Base-by-base conservation (phyloP, 30 jellyfish, hydroid and myxozoan genomes). In the Clytia hemisphaerica region DNA sequence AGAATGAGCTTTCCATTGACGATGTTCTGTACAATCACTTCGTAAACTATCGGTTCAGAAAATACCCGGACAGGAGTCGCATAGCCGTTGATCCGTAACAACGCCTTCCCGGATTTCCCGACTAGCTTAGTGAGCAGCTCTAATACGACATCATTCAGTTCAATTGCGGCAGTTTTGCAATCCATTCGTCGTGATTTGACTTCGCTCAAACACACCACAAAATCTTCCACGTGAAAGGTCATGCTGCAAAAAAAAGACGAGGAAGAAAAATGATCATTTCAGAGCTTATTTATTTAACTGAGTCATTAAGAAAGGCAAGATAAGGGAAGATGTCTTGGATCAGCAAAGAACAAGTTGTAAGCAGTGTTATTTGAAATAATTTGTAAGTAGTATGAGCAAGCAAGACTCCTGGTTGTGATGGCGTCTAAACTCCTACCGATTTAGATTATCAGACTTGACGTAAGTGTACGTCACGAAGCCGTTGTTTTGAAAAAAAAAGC, bases 71-170 rank as follows among this genome's bases (percentile, higher is more conserved):
- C 78, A 16, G 22, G 45, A 10, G n/a, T 16, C 37, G 46, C 64
- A 27, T 53, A 36, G 15, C 33, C 37, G 29, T 40, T 59, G 6
- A 80, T 33, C 49, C 75, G 76, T 40, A 80, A 51, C 58, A 80
- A 31, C 19, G 86, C 94, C 54, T 72, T 80, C 37, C 94, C 94
- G n/a, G 82, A 58, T 72, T 64, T 80, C 19, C 94, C 94, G 51
- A 80, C 69, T 78, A 80, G 49, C 49, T 42, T 68, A 26, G 38
- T 51, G 34, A 63, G 50, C 45, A 63, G 79, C 44, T 80, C 82
- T 49, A 79, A 47, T 28, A 29, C 16, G 42, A 54, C 40, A 18
- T 72, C 77, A 16, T 71, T 82, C 29, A 67, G 24, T n/a, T 77
- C 73, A 1, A 72, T 64, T 37, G 46, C 63, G 35, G 75, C 54